Evolutionary conservation across 1,140 invertebrate species (phyloP), one percentile per base, ranked within the genome.

Genomic region (Copidosoma floridanum): DNA sequence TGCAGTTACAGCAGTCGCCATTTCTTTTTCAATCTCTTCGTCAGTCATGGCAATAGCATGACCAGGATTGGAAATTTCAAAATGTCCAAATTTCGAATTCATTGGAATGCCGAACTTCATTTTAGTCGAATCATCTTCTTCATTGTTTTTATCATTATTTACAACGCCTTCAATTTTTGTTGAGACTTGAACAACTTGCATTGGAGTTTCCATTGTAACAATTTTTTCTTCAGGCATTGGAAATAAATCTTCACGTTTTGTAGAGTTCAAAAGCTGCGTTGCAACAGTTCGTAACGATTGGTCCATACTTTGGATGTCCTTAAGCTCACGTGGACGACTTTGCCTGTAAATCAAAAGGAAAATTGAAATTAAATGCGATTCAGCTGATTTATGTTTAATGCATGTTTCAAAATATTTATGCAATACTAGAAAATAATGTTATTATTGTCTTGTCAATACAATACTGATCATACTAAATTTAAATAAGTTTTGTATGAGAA

Each of bases 41-140:
- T 81, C 78, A 1, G 79, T 80, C 26, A 81, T 63, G 5, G 78
- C 78, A 78, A 81, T 81, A 5, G 78, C 79, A 38, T 79, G 72
- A 2, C 79, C 79, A 0, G 79, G 79, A 55, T 81, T 78, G 14
- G 75, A 70, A n/a, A 53, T 63, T 48, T 79, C 74, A 60, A 79
- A 77, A 43, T 75, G 76, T n/a, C 70, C 69, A 47, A 78, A 81
- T 63, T 81, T 80, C 0, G 79, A 81, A 63, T 81, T 81, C 0
- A 73, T 63, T 0, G 77, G 77, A 46, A 78, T 67, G 8, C 76
- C 74, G 26, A 71, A 76, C 64, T 23, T 66, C 56, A 47, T 65
- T 64, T 24, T 62, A 51, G n/a, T 40, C 18, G n/a, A 26, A 18
- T 66, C 35, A 14, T 52, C 27, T 20, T 62, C 37, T 26, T 46